These are phyloP conservation scores for Bos javanicus DNA, from an alignment of 2,113 vertebrate genomes.

Conservation along the genomic window DNA sequence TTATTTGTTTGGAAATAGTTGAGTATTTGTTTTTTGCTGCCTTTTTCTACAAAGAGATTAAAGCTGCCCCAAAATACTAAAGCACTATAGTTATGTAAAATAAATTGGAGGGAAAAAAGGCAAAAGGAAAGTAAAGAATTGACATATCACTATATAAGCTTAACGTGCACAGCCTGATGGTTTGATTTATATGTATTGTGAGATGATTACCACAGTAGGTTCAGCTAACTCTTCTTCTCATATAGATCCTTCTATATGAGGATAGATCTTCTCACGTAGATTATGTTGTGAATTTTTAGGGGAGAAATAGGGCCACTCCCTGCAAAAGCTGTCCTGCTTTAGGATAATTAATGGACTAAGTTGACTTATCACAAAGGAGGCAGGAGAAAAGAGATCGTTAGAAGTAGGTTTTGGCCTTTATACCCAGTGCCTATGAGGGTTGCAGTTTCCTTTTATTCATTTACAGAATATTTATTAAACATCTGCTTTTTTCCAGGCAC, in stretches of 20 bases:
- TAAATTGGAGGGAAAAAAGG: not conserved
- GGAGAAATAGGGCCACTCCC: not conserved
- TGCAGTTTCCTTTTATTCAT: not conserved
- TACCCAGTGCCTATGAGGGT: not conserved
- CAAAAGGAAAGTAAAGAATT: not conserved
- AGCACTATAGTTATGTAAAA: not conserved
- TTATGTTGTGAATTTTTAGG: not conserved
- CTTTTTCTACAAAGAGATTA: slow-evolving; percentile 23
- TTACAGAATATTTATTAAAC: not conserved
- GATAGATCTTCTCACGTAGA: not conserved
- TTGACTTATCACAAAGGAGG: not conserved
- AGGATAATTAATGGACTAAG: not conserved
- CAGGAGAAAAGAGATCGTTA: not conserved
- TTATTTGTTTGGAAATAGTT: not conserved
- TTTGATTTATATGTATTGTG: not conserved
- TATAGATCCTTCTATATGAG: not conserved
- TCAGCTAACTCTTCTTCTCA: not conserved
- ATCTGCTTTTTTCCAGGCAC: not conserved
- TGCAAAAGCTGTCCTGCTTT: not conserved
- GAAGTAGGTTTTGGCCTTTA: not conserved
- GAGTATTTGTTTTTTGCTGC: not conserved
- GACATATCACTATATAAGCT: not conserved
- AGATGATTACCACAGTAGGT: not conserved
- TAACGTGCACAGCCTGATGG: not conserved
- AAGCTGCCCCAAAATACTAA: not conserved